phyloP scores from a whole-genome alignment of 2,113 vertebrate genomes.

The Ciconia maguari region DNA sequence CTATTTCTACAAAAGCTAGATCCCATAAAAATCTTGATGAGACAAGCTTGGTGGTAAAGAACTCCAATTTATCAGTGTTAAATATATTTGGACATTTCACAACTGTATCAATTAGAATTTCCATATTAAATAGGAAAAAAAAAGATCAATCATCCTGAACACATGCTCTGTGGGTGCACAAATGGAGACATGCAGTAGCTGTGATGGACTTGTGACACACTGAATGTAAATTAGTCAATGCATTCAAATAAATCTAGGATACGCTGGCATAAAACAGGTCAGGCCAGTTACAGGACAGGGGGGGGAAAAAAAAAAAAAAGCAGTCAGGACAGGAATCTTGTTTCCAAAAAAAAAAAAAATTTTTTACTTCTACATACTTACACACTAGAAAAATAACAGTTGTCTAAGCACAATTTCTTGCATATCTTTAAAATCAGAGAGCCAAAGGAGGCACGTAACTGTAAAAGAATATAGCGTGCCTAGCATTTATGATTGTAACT shows the following conservation, averaged over 20 bases:
- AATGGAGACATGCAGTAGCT: background rate
- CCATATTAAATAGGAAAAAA: background rate
- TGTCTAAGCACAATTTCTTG: background rate
- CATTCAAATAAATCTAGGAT: background rate
- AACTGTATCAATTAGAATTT: background rate
- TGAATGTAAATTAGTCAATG: background rate
- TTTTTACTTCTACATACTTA: background rate
- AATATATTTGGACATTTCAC: background rate
- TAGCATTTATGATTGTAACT: background rate
- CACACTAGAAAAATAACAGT: background rate
- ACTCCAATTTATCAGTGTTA: background rate
- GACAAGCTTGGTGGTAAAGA: background rate
- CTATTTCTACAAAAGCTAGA: background rate
- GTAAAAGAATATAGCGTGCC: background rate
- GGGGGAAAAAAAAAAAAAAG: background rate
- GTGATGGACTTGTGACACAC: background rate
- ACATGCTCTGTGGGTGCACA: background rate
- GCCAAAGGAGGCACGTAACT: background rate
- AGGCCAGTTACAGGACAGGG: background rate
- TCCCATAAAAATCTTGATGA: background rate
- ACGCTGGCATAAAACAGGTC: background rate
- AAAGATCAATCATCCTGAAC: background rate
- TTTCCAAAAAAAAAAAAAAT: background rate
- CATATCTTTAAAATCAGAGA: background rate
- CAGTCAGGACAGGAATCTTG: background rate